Evolutionary conservation across 1,140 invertebrate genomes (phyloP).

Genomic region (Gonioctena quinquepunctata): DNA sequence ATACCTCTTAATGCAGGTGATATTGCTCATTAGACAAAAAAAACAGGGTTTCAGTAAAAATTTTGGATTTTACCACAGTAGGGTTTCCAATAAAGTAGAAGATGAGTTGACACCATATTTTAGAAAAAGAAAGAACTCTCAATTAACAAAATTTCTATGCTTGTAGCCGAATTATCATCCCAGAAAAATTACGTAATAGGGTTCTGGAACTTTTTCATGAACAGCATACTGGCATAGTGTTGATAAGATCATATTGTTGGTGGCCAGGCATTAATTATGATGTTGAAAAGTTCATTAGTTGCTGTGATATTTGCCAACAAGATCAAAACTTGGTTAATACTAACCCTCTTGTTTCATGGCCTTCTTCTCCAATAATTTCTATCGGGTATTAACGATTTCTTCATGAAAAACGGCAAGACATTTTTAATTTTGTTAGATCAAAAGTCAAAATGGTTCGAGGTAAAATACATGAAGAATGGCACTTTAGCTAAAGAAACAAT

Average conservation of each 20-base stretch:
- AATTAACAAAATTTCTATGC: neutral
- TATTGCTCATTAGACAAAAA: neutral
- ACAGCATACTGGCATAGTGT: slow-evolving; percentile 35
- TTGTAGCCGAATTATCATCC: neutral
- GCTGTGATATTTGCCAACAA: slow-evolving; percentile 32
- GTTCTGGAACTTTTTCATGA: neutral
- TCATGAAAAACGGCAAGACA: neutral
- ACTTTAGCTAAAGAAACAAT: neutral
- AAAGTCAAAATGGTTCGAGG: neutral
- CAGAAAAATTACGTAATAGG: neutral
- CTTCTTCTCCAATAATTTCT: slow-evolving; percentile 15
- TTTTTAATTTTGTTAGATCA: neutral
- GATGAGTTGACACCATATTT: neutral
- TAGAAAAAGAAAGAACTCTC: neutral
- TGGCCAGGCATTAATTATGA: slow-evolving; percentile 35
- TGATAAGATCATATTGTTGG: slow-evolving; percentile 31
- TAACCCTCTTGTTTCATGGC: slow-evolving; percentile 17
- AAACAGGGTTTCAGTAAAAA: neutral
- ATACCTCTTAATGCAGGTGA: neutral
- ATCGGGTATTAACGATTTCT: too few species aligned
- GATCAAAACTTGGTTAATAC: slow-evolving; percentile 20
- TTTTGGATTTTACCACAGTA: neutral
- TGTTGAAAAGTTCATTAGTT: slow-evolving; percentile 31
- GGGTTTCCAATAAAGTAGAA: neutral
- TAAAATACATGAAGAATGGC: neutral